A percentile compares a stretch with the other conserved stretches of the same genome.
phyloP scores from a whole-genome alignment of 2,113 vertebrate species.

The Eudorcas thomsonii region DNA sequence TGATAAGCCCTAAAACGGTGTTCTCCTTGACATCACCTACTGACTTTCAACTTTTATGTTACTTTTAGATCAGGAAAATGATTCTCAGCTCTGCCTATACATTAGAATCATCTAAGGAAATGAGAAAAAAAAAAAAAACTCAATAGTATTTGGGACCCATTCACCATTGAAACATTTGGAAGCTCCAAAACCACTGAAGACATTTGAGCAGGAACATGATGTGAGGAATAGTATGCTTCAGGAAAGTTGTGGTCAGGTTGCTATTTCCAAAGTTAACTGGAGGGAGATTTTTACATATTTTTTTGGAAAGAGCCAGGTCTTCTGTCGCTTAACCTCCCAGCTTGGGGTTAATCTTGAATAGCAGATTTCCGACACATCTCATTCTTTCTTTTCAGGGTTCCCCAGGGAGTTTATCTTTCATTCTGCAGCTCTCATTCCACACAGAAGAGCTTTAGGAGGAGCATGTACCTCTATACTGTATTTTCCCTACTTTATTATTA shows the following conservation, averaged over 20 bases:
- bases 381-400: not conserved
- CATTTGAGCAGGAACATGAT: not conserved
- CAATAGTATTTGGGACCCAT: not conserved
- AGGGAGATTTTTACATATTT: not conserved
- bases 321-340: not conserved
- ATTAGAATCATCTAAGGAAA: not conserved
- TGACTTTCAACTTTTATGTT: not conserved
- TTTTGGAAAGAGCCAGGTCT: not conserved
- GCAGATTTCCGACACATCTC: not conserved
- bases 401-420: not conserved
- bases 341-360: not conserved
- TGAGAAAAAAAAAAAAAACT: not conserved
- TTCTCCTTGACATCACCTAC: not conserved
- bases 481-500: not conserved
- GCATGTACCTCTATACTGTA: not conserved
- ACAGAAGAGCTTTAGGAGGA: not conserved
- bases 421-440: not conserved
- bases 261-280: not conserved
- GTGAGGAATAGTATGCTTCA: not conserved
- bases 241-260: not conserved
- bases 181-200: not conserved
- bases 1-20: not conserved
- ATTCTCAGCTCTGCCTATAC: not conserved
- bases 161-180: not conserved
- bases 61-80: not conserved